Evolutionary conservation across 2,797 vertebrate genomes (phyloP).

Genomic region (Gallirallus australis): DNA sequence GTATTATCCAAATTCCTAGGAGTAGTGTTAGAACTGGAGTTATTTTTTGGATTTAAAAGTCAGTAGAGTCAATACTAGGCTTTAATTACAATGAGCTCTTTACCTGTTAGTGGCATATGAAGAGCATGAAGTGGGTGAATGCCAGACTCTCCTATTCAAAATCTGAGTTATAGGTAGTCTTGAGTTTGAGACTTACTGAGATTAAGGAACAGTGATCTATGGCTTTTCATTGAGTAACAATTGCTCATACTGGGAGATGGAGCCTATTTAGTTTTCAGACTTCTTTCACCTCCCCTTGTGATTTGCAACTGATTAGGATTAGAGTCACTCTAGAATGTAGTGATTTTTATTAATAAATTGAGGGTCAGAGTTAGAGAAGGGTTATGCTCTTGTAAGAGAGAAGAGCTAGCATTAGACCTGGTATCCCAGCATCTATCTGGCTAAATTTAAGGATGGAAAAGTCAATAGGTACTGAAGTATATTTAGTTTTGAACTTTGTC

Average conservation of each 20-base stretch:
- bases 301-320: not conserved
- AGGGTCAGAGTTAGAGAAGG: not conserved
- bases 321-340: not conserved
- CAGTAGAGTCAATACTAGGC: not conserved
- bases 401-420: not conserved
- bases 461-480: not conserved
- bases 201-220: not conserved
- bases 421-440: not conserved
- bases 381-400: not conserved
- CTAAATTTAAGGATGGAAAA: not conserved
- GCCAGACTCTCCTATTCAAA: not conserved
- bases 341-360: not conserved
- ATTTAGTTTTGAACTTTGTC: not conserved
- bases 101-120: not conserved
- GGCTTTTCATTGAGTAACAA: not conserved
- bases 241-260: not conserved
- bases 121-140: not conserved
- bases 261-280: not conserved
- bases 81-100: not conserved
- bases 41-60: not conserved
- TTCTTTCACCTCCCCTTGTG: not conserved
- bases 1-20: not conserved
- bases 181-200: not conserved
- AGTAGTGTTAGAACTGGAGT: not conserved
- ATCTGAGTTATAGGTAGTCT: not conserved